Evolutionary conservation across 2,113 vertebrate species (phyloP), one percentile per base, ranked within the genome.

Genomic region (Natator depressus): DNA sequence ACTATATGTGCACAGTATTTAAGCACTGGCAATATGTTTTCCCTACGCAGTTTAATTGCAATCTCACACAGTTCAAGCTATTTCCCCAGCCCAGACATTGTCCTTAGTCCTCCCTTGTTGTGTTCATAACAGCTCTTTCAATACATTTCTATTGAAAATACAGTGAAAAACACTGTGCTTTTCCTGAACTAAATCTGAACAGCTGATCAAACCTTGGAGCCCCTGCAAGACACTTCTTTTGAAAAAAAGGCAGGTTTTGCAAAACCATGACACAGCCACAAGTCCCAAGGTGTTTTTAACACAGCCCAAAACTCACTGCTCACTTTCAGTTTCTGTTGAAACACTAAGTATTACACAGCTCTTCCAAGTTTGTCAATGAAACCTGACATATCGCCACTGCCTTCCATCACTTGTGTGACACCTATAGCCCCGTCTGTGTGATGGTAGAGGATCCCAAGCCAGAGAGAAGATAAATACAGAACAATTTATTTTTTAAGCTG

Each of bases 261-360:
- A 93, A 93, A 93, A 35, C 10, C 55, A 0, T 47, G 90, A 87
- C 29, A 84, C 11, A 79, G 51, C 59, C 51, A 87, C 3, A 90
- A 87, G 80, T 29, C 6, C 10, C 42, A 42, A 72, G 3, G 0
- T n/a, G 87, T 90, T 83, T 46, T 31, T 50, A 89, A 54, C 10
- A 20, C 35, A 90, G 69, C 35, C 49, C 29, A 78, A 31, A 16
- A 4, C 89, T 91, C 65, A 72, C 29, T 85, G 3, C 35, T 12
- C 1, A 5, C 82, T 88, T 95, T 88, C 62, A 54, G 42, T 84
- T 42, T 47, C n/a, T 87, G 83, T 3, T 87, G 80, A 93, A 89
- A 82, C 24, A 90, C 17, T 55, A 90, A 54, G 31, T 55, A 35
- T 76, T 46, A 84, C 47, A 35, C 1, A 79, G 62, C 27, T 89